Conservation (phyloP, 1,140 invertebrate species). For the Heliconius hewitsoni region DNA sequence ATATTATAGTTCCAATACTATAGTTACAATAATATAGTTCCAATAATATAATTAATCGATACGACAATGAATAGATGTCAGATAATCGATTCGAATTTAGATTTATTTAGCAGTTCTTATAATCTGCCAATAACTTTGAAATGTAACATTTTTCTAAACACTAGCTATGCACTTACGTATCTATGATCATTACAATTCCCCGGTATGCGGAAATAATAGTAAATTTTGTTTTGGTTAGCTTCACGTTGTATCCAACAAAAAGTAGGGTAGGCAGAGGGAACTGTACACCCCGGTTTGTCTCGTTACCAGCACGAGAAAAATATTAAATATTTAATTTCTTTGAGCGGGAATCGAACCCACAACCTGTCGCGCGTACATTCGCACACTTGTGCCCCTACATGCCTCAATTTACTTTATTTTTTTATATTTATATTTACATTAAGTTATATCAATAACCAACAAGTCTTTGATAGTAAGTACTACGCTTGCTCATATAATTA, state of each 20-base stretch:
- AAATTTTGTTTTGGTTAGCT: not conserved
- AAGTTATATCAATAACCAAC: not conserved
- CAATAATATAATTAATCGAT: too few species aligned
- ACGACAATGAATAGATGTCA: not conserved
- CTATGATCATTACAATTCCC: not conserved
- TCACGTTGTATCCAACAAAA: too few species aligned
- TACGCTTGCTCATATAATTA: not conserved
- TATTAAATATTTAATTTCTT: too few species aligned
- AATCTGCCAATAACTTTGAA: not conserved
- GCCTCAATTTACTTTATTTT: too few species aligned
- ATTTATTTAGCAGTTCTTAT: not conserved
- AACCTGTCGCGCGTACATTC: too few species aligned
- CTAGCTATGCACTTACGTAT: not conserved
- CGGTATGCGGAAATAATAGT: not conserved
- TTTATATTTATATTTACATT: not conserved
- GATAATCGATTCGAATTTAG: not conserved
- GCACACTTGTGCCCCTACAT: too few species aligned
- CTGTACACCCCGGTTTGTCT: too few species aligned
- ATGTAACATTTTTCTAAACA: not conserved
- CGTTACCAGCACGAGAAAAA: too few species aligned
- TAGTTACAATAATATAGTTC: too few species aligned
- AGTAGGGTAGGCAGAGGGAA: too few species aligned
- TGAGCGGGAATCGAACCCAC: too few species aligned
- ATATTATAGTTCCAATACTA: too few species aligned
- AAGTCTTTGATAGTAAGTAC: not conserved